Evolutionary conservation across 2,797 vertebrate genomes (phyloP).

Genomic region (Lemur catta): DNA sequence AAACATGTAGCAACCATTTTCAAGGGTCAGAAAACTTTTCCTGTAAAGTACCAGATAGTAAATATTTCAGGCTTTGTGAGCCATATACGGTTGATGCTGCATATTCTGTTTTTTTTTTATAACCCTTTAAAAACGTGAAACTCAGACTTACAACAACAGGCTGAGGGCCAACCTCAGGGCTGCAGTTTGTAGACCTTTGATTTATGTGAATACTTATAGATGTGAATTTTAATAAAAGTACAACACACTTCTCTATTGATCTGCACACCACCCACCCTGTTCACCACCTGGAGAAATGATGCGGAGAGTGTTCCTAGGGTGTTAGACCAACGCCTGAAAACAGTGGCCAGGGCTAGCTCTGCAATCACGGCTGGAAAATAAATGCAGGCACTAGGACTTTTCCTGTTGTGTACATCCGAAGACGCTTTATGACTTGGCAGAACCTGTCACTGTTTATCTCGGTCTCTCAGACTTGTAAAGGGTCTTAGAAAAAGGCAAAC

Average conservation of each 20-base stretch:
- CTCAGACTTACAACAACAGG: background rate
- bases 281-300: background rate
- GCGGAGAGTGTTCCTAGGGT: background rate
- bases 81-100: background rate
- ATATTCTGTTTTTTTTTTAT: background rate
- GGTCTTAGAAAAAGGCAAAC: slow-evolving; percentile 6
- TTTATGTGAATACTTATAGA: background rate
- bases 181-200: background rate
- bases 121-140: slow-evolving; percentile 26
- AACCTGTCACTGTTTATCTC: background rate
- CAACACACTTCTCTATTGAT: background rate
- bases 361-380: background rate
- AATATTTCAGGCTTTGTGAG: background rate
- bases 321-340: background rate
- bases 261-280: accelerated
- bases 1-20: background rate
- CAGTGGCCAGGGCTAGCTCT: background rate
- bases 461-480: background rate
- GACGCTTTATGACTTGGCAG: background rate
- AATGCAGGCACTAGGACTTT: background rate
- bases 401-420: background rate
- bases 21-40: background rate
- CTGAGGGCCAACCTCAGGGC: background rate
- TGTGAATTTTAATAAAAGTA: slow-evolving; percentile 34
- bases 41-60: background rate